phyloP scores from a whole-genome alignment of 1,140 invertebrate genomes.

The Brachionus sp. region DNA sequence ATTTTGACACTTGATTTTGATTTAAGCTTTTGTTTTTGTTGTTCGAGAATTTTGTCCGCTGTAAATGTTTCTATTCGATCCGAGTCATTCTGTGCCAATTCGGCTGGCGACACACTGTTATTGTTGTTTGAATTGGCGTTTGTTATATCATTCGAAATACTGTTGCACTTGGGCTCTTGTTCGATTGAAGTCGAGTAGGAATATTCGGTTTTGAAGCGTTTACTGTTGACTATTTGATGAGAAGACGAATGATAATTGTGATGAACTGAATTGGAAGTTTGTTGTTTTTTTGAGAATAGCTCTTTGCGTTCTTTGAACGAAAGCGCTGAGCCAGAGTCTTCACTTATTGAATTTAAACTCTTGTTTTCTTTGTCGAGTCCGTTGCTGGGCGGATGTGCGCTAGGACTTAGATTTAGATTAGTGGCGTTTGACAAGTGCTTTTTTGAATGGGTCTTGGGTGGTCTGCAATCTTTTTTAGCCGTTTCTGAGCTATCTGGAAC shows the following conservation, averaged over 20 bases:
- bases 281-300: constrained; percentile 27
- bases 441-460: background rate
- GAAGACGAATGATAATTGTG: background rate
- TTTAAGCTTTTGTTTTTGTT: constrained; percentile 30
- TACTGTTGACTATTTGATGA: background rate
- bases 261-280: background rate
- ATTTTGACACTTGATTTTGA: constrained; percentile 45
- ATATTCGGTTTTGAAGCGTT: constrained; percentile 19
- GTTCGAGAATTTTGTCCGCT: background rate
- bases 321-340: background rate
- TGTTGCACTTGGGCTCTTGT: background rate
- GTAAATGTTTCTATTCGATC: background rate
- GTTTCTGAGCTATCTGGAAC: background rate
- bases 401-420: background rate
- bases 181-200: background rate
- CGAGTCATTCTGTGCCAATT: background rate
- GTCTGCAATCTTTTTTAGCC: background rate
- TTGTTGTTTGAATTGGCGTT: background rate
- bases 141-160: background rate
- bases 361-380: constrained; percentile 42
- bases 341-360: background rate
- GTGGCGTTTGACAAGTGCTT: constrained; percentile 18
- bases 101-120: background rate
- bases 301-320: constrained; percentile 40
- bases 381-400: background rate